phyloP scores from a whole-genome alignment of 2,113 vertebrate genomes.

The Carollia perspicillata region DNA sequence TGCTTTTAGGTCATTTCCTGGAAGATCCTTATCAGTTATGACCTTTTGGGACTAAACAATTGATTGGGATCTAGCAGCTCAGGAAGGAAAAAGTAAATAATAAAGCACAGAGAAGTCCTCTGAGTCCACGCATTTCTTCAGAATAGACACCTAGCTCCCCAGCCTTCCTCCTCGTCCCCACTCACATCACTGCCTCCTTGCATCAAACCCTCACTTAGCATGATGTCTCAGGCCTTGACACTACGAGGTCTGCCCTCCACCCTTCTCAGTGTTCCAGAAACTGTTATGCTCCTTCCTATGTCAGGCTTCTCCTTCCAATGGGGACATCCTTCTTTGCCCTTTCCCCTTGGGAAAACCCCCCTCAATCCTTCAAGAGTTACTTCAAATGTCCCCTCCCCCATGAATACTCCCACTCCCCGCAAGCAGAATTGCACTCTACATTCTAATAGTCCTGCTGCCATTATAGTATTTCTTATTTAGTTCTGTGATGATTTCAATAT shows the following conservation, averaged over 20 bases:
- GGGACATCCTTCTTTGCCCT: background rate
- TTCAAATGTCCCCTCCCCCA: background rate
- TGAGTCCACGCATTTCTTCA: background rate
- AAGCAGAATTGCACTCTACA: background rate
- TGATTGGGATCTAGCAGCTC: background rate
- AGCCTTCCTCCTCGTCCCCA: background rate
- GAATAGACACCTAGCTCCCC: background rate
- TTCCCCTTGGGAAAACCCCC: background rate
- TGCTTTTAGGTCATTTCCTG: constrained; percentile 16
- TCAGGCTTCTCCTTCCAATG: background rate
- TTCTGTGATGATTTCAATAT: background rate
- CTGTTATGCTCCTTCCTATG: background rate
- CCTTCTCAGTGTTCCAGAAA: background rate
- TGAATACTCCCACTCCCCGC: background rate
- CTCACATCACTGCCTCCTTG: background rate
- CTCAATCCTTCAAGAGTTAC: background rate
- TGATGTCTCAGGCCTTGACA: background rate
- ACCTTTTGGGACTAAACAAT: background rate
- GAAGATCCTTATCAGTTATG: background rate
- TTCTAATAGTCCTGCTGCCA: background rate
- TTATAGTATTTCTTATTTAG: background rate
- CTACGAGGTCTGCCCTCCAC: background rate
- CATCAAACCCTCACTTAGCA: background rate
- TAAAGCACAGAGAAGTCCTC: background rate
- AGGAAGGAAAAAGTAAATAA: constrained; percentile 7